phyloP scores from a whole-genome alignment of 2,113 vertebrate genomes.

The Charina bottae region DNA sequence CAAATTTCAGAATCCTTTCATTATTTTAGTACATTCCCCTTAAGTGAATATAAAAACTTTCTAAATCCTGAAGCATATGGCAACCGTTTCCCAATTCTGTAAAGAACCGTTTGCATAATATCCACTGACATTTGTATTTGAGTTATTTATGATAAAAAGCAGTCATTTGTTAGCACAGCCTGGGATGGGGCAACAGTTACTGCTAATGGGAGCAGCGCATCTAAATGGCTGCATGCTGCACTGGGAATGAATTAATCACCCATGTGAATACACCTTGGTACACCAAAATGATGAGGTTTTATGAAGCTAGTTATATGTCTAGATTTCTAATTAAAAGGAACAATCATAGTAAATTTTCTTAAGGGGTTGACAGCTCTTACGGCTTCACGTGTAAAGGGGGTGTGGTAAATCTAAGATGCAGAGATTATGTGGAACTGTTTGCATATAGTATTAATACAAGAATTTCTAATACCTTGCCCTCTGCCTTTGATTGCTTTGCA shows the following conservation, averaged over 20 bases:
- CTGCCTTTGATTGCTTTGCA: background rate
- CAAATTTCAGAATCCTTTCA: conserved; percentile 42
- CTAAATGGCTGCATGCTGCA: fast-evolving
- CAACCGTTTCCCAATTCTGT: background rate
- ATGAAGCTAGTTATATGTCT: background rate
- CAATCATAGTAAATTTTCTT: background rate
- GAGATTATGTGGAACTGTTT: background rate
- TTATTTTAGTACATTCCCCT: conserved; percentile 13
- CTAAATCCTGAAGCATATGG: background rate
- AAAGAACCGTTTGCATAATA: background rate
- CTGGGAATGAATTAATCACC: conserved; percentile 4
- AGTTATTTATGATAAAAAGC: background rate
- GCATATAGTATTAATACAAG: background rate
- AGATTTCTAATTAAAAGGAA: background rate
- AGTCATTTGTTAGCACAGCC: background rate
- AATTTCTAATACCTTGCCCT: background rate
- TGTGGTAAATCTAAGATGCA: background rate
- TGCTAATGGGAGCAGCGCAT: background rate
- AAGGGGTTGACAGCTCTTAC: background rate
- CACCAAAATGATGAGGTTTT: background rate
- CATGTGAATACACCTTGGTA: fast-evolving
- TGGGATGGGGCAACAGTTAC: background rate
- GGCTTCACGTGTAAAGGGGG: background rate
- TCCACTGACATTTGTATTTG: background rate
- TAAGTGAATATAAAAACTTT: conserved; percentile 39